These are phyloP conservation scores for Eurytoma adleriae DNA, from an alignment of 2,888 invertebrate genomes.

Conservation along the genomic window DNA sequence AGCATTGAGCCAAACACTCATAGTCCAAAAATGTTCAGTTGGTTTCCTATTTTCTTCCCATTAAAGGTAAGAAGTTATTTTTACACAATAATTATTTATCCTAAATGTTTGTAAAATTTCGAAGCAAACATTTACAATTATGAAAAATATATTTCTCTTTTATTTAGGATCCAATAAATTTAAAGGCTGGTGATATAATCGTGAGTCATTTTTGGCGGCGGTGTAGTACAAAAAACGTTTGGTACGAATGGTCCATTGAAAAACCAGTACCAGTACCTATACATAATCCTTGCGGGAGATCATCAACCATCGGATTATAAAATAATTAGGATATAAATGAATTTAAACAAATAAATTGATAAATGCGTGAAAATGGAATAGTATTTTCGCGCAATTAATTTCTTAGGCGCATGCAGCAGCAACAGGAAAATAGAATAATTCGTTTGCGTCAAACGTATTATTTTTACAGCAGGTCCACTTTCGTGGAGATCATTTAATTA, in stretches of 20 bases:
- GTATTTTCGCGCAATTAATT: conserved; percentile 12
- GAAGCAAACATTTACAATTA: neutral
- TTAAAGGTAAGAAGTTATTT: conserved; percentile 80
- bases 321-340: neutral
- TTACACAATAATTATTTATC: neutral
- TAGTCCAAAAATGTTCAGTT: conserved; percentile 95
- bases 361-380: conserved; percentile 20
- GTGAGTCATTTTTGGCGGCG: conserved; percentile 93
- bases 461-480: conserved; percentile 12
- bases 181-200: conserved; percentile 84
- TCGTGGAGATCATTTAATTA: neutral
- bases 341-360: conserved; percentile 12
- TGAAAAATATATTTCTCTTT: conserved; percentile 26
- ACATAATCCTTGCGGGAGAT: conserved; percentile 86
- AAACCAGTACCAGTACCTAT: conserved; percentile 80
- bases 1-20: conserved; percentile 94
- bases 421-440: conserved; percentile 9
- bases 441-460: conserved; percentile 28
- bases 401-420: neutral
- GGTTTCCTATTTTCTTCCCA: conserved; percentile 98
- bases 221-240: conserved; percentile 87
- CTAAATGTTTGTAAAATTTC: neutral
- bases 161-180: conserved; percentile 83
- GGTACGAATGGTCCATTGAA: conserved; percentile 96
- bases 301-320: conserved; percentile 83